Percentiles rank a stretch among this genome's conserved stretches.
Conservation (phyloP, 2,113 vertebrate genomes). For the Axis porcinus region DNA sequence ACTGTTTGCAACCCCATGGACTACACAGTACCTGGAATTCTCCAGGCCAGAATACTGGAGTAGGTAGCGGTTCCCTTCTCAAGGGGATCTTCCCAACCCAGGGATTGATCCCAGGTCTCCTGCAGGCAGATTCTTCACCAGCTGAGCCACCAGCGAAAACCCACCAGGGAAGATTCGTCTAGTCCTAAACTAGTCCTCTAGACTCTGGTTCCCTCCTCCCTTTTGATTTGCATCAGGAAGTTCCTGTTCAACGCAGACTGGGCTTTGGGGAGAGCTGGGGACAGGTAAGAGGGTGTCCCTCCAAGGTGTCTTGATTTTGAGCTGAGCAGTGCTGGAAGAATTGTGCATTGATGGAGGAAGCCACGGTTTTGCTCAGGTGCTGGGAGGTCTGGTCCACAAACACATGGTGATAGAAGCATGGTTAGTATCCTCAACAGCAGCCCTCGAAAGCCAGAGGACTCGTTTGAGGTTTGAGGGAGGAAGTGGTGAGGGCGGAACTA, state of each 20-base stretch:
- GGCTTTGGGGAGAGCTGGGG: not conserved
- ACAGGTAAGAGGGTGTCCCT: not conserved
- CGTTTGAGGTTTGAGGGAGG: not conserved
- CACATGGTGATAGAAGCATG: rapidly evolving
- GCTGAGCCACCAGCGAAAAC: not conserved
- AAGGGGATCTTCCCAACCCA: not conserved
- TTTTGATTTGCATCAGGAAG: not conserved
- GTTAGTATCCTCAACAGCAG: not conserved
- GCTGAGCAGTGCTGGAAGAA: rapidly evolving
- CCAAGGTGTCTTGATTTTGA: not conserved
- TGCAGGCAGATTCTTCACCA: not conserved
- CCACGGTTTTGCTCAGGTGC: not conserved
- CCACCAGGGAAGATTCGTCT: not conserved
- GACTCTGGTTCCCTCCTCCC: too few relatives aligned
- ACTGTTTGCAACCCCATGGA: not conserved
- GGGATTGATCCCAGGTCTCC: not conserved
- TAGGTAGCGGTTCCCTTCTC: not conserved
- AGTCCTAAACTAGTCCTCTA: not conserved
- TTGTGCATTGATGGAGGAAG: not conserved
- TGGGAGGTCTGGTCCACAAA: not conserved
- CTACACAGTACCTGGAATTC: not conserved
- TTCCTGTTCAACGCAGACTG: not conserved
- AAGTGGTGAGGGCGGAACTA: not conserved
- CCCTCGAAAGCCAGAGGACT: not conserved
- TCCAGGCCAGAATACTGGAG: not conserved